Evolutionary conservation across 1,140 invertebrate species (phyloP), one percentile per base, ranked within the genome.

Genomic region (Apis laboriosa): DNA sequence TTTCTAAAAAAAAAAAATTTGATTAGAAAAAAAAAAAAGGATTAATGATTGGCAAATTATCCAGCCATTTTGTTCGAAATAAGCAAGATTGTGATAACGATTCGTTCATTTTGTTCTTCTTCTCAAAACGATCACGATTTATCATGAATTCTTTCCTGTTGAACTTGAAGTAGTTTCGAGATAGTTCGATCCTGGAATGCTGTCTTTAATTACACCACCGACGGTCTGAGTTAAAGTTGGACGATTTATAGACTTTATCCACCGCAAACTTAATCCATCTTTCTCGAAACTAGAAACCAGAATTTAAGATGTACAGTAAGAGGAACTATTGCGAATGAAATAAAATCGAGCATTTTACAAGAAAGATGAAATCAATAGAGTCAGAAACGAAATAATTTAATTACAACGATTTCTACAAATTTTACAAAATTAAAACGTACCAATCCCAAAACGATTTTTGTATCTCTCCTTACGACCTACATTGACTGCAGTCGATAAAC

Each of bases 121-220:
- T n/a, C 11, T 76, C 60, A 81, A 81, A 28, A 21, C 64, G 3
- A n/a, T 55, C 13, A 19, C 15, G 0, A 60, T 81, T 43, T 60
- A 67, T 81, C 66, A 67, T 56, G 53, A 13, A 67, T 76, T 76
- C 73, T 81, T 76, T 55, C n/a, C 34, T 24, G 43, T 49, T 67
- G 28, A 81, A 81, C 72, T 81, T 60, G 24, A 53, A 68, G 80
- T 21, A 76, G 63, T 60, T 68, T 43, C 51, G 43, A 53, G 67
- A 76, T 81, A 81, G 72, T 81, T 81, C 58, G 34, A 34, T 68
- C 55, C n/a, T 8, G 72, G 72, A 81, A 76, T 76, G 79, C 60
- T 75, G 53, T 58, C 43, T 58, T 34, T 76, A 81, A 81, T 81
- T 81, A 67, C 72, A 67, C 34, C 34, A 60, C n/a, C 34, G 53